phyloP scores from a whole-genome alignment of 2,113 vertebrate genomes.

The Lepus timidus region DNA sequence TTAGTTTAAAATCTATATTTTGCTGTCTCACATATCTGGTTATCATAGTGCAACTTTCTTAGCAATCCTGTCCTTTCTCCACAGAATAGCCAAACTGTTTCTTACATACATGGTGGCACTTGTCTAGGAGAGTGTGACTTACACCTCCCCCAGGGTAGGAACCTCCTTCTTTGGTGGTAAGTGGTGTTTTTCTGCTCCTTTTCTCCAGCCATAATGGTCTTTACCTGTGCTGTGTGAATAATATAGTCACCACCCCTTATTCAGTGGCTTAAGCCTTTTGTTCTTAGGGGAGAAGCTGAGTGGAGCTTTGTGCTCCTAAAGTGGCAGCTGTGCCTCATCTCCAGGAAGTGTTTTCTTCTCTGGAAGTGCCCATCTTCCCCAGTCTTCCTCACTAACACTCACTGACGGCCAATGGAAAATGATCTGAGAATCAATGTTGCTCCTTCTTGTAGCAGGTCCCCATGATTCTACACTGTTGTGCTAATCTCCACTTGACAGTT shows the following conservation, averaged over 20 bases:
- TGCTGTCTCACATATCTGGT: background rate
- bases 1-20: background rate
- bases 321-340: background rate
- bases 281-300: background rate
- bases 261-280: background rate
- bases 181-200: background rate
- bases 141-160: rapidly evolving
- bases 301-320: background rate
- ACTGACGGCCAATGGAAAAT: background rate
- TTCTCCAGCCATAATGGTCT: background rate
- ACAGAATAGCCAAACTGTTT: background rate
- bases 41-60: background rate
- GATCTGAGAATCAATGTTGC: background rate
- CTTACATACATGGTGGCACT: background rate
- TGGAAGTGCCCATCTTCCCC: no score
- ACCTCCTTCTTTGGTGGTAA: background rate
- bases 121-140: no score
- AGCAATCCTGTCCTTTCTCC: no score
- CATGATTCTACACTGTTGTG: background rate
- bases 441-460: background rate
- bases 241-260: background rate
- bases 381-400: background rate
- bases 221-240: no score
- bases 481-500: no score
- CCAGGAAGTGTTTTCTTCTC: background rate